A percentile compares a stretch with the other conserved stretches of the same genome.
These are phyloP conservation scores for Heterocephalus glaber DNA, from an alignment of 2,113 vertebrate species.

Conservation along the genomic window DNA sequence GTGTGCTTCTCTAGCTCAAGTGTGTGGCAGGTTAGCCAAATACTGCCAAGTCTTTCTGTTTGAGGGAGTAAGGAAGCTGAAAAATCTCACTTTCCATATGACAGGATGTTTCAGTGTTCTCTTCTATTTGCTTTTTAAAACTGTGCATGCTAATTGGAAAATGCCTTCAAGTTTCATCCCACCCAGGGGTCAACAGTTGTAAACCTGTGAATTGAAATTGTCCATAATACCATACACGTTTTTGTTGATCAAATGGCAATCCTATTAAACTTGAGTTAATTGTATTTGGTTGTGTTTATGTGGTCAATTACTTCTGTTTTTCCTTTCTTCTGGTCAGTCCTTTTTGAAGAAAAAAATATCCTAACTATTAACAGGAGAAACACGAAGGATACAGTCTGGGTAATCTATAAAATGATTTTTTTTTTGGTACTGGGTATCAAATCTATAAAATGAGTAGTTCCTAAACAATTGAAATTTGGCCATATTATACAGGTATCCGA, in stretches of 20 bases:
- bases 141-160: neutral
- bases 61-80: neutral
- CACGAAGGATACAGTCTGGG: neutral
- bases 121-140: neutral
- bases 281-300: conserved; percentile 1
- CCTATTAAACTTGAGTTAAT: neutral
- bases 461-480: conserved; percentile 17
- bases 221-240: neutral
- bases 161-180: neutral
- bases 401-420: neutral
- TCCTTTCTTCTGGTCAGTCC: neutral
- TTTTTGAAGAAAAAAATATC: conserved; percentile 31
- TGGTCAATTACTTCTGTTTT: neutral
- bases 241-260: neutral
- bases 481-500: neutral
- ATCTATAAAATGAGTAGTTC: neutral
- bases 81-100: neutral
- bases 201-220: conserved; percentile 21
- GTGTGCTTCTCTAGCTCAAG: neutral
- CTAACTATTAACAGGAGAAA: neutral
- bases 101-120: neutral
- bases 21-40: neutral
- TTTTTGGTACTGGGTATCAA: too few species aligned
- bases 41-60: neutral
- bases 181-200: neutral